Evolutionary conservation across 2,113 vertebrate species (phyloP).

Genomic region (Pao palembangensis): DNA sequence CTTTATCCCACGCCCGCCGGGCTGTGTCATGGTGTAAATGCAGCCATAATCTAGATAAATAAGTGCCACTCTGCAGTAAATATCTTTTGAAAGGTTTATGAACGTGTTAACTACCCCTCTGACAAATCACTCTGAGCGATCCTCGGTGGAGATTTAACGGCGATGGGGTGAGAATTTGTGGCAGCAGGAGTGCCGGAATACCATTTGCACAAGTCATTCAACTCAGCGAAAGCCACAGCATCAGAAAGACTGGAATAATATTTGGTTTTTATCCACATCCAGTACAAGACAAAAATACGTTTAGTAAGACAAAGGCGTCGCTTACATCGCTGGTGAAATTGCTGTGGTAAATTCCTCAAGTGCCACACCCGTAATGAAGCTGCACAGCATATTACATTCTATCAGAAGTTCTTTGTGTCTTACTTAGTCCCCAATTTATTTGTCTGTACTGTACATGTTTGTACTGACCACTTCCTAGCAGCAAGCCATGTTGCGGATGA

Average conservation of each 20-base stretch:
- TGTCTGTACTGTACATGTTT: slow-evolving; percentile 59
- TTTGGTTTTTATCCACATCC: neutral
- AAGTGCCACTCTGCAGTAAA: slow-evolving; percentile 44
- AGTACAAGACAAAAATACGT: neutral
- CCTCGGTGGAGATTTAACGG: slow-evolving; percentile 7
- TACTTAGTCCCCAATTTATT: slow-evolving; percentile 49
- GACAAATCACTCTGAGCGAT: neutral
- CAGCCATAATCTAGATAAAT: slow-evolving; percentile 53
- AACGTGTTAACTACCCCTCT: slow-evolving; percentile 26
- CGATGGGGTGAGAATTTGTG: slow-evolving; percentile 4
- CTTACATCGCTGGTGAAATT: too few species aligned
- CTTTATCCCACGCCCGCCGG: slow-evolving; percentile 2
- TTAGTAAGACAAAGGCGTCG: too few species aligned
- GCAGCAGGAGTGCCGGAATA: neutral
- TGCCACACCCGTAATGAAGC: slow-evolving; percentile 14
- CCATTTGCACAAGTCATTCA: slow-evolving; percentile 18
- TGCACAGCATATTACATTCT: slow-evolving; percentile 26
- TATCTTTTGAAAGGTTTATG: slow-evolving; percentile 59
- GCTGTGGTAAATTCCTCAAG: too few species aligned
- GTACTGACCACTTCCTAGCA: slow-evolving; percentile 59
- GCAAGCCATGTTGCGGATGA: slow-evolving; percentile 56
- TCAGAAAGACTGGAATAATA: neutral
- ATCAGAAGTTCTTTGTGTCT: neutral
- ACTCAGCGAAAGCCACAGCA: slow-evolving; percentile 7
- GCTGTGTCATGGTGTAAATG: slow-evolving; percentile 47